Base-by-base conservation (phyloP, 2,797 vertebrate genomes). In the Glossophaga mutica region DNA sequence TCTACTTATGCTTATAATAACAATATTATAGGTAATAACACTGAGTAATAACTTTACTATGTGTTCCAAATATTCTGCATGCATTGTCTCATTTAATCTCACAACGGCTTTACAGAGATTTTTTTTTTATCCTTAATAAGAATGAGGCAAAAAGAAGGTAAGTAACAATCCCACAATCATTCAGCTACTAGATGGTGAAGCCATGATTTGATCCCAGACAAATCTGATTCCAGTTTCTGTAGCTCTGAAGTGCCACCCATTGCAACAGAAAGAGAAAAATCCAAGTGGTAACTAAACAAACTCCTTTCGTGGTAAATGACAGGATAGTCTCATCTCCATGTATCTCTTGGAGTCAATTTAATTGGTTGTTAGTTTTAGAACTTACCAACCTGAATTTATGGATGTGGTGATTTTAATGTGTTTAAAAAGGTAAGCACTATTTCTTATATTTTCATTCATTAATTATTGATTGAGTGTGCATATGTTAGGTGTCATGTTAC, bases 21-120 rank as follows among this genome's bases (percentile, higher is more conserved):
- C 50, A 24, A 46, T 86, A n/a, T 79, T 92, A 70, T 50, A 88
- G n/a, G 14, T 52, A 52, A 3, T 84, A 78, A 93, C 8, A 71
- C 6, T 59, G 73, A 84, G 7, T 46, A 70, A 18, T 89, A 71
- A 78, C 9, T 65, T 2, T 68, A 67, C 3, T 59, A 2, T 37
- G 50, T 74, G 46, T 77, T 65, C 94, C 55, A 94, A 90, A 96
- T 92, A 90, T 48, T 65, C 77, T 93, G 9, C 9, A 44, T 92
- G 21, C 8, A 21, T 29, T 84, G 4, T 65, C 26, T 90, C 26
- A 46, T 81, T 91, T 87, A 89, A 77, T 87, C 18, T 93, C 52
- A 55, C 9, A 57, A 24, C 16, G 76, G 15, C 18, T 34, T 16
- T 87, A 26, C 19, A 76, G 29, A 81, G 46, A 57, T 78, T 87